phyloP scores from a whole-genome alignment of 2,113 vertebrate genomes.

The Heloderma charlesbogerti region DNA sequence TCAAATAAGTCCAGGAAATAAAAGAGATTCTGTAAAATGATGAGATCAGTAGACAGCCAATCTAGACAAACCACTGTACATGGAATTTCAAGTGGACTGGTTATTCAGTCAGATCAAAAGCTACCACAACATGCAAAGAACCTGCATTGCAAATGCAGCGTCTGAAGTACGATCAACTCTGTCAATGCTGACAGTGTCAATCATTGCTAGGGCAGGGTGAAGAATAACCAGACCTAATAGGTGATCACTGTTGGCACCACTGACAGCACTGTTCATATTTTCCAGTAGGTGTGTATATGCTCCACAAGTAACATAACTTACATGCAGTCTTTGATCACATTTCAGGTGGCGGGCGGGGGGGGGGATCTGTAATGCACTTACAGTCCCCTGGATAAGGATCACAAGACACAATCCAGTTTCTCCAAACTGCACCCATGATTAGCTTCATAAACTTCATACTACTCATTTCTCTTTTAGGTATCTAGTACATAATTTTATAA shows the following conservation, averaged over 20 bases:
- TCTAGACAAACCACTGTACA: background rate
- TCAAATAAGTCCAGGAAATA: background rate
- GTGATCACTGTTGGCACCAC: background rate
- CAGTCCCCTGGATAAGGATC: background rate
- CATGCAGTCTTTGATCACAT: background rate
- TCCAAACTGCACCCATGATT: background rate
- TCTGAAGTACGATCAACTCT: background rate
- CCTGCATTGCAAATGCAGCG: background rate
- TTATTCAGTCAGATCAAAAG: background rate
- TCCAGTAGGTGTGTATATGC: background rate
- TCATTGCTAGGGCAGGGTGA: too few relatives aligned
- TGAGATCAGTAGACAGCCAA: slow-evolving; percentile 7
- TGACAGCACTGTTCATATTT: background rate
- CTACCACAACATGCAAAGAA: background rate
- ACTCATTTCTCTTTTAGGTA: background rate
- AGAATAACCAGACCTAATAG: background rate
- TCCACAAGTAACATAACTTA: background rate
- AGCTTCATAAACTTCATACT: background rate
- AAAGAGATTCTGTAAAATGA: slow-evolving; percentile 21
- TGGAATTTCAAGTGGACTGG: background rate
- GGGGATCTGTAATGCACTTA: background rate
- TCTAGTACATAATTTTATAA: background rate
- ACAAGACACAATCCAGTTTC: background rate
- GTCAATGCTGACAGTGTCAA: background rate
- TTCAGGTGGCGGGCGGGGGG: background rate